Base-by-base conservation (phyloP, 1,140 invertebrate species). In the Orchesella cincta region DNA sequence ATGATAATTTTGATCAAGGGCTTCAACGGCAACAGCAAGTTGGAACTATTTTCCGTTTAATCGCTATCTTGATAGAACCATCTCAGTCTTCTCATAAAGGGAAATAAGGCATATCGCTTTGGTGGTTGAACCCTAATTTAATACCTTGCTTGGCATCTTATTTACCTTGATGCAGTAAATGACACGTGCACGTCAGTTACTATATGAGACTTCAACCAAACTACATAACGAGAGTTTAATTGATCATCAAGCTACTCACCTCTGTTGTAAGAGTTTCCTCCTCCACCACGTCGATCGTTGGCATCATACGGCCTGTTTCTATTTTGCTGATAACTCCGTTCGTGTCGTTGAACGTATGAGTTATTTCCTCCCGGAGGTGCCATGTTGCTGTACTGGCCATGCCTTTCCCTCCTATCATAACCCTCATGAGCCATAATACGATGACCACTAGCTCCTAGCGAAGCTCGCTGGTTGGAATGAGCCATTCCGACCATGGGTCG, bases 401-500 rank as follows among this genome's bases (percentile, higher is more conserved):
- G 67, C 5, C 76, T 33, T 46, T 62, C n/a, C 1, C 28, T 33
- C 76, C 71, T 71, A 70, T 76, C 39, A 28, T 76, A 78, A 8
- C 72, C 74, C 54, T 82, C 83, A 83, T 83, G 85, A 82, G 83
- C 81, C 1, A 94, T 76, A 89, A 91, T 92, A 81, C 93, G 86
- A 82, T 92, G 91, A 0, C 93, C 93, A 20, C 91, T 88, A 0
- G 81, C 81, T 75, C 88, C 89, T 8, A 94, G 84, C 12, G 85
- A 88, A 34, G 89, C 92, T 73, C 88, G 84, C 72, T 90, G 88
- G 74, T 87, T 88, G 0, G 89, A 88, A 14, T 87, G 88, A 1
- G 88, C 88, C 88, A 93, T 92, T 79, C 93, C 93, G 73, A 92
- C 91, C 81, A 89, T 89, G 8, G 93, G 92, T 78, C 89, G 85